Evolutionary conservation across 2,113 vertebrate species (phyloP).

Genomic region (Ibidorhyncha struthersii): DNA sequence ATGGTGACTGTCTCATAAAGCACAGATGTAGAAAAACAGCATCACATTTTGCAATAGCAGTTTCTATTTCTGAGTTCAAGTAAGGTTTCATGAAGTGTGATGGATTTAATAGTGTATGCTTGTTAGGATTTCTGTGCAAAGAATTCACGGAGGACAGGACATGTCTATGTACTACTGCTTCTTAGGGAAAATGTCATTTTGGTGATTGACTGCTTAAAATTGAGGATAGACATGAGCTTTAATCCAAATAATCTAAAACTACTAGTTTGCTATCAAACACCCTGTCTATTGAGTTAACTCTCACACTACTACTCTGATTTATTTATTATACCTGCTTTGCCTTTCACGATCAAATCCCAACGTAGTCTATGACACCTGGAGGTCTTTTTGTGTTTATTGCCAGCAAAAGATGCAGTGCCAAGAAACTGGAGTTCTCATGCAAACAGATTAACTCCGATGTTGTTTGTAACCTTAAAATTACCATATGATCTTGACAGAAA

Average conservation of each 20-base stretch:
- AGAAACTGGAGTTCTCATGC: not conserved
- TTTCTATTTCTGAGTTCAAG: not conserved
- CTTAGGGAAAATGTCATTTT: not conserved
- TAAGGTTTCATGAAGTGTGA: not conserved
- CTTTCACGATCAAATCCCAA: not conserved
- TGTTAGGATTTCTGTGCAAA: not conserved
- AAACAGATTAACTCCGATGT: not conserved
- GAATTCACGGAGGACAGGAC: not conserved
- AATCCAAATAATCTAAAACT: not conserved
- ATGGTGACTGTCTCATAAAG: not conserved
- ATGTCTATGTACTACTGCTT: not conserved
- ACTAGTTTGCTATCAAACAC: not conserved
- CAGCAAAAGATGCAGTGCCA: not conserved
- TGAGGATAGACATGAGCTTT: not conserved
- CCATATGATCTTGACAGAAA: not conserved
- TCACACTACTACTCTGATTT: not conserved
- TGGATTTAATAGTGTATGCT: not conserved
- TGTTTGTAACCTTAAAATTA: not conserved
- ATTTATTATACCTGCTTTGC: not conserved
- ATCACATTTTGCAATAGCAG: not conserved
- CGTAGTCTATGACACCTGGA: not conserved
- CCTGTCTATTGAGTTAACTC: not conserved
- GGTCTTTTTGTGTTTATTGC: not conserved
- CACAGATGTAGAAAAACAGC: not conserved
- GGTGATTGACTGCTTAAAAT: not conserved